Conservation (phyloP, 2,797 vertebrate genomes). For the Astyanax mexicanus region DNA sequence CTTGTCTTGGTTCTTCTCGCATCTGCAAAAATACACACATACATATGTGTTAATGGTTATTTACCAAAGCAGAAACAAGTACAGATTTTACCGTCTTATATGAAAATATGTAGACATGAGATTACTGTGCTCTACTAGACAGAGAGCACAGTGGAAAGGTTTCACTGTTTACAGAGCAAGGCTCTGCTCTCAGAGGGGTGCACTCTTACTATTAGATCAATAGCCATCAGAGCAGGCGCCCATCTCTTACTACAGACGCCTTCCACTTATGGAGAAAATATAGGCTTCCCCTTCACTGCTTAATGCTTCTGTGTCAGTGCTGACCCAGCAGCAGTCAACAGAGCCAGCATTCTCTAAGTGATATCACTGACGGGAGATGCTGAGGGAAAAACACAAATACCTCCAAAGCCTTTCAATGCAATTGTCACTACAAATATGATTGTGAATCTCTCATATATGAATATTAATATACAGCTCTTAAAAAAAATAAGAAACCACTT, state of each 20-base stretch:
- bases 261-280: conserved; percentile 70
- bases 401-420: conserved; percentile 21
- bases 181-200: conserved; percentile 51
- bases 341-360: conserved; percentile 34
- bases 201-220: conserved; percentile 77
- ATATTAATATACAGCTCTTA: background rate
- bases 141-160: conserved; percentile 29
- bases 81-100: conserved; percentile 6
- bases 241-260: conserved; percentile 63
- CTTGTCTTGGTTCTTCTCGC: conserved; percentile 77
- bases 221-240: conserved; percentile 74
- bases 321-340: conserved; percentile 60
- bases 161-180: conserved; percentile 45
- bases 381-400: conserved; percentile 9
- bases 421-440: background rate
- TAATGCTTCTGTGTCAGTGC: conserved; percentile 63
- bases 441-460: background rate
- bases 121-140: conserved; percentile 21
- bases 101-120: conserved; percentile 14
- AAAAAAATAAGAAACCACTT: too few relatives aligned
- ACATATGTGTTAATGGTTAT: conserved; percentile 41
- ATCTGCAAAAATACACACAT: conserved; percentile 73
- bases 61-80: background rate
- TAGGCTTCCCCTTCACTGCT: conserved; percentile 57
- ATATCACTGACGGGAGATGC: conserved; percentile 37